Evolutionary conservation across 2,797 vertebrate genomes (phyloP).

Genomic region (Eleutherodactylus coqui): DNA sequence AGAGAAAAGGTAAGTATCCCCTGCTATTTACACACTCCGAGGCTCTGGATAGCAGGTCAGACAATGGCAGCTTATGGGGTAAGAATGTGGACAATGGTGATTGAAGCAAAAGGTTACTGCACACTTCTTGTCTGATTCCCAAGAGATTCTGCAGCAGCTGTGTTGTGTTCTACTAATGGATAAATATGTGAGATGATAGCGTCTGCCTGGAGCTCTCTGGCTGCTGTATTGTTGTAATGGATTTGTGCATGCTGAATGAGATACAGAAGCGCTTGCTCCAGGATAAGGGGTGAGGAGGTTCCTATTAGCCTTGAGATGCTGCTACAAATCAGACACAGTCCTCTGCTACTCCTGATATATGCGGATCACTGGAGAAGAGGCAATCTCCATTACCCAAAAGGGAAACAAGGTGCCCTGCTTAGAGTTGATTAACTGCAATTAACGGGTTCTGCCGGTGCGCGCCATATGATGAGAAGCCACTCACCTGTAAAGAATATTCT

Average conservation of each 20-base stretch:
- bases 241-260: neutral
- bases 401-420: neutral
- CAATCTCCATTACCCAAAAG: conserved; percentile 18
- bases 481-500: conserved; percentile 17
- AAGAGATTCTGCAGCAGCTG: conserved; percentile 23
- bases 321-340: conserved; percentile 44
- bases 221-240: neutral
- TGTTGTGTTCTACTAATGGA: neutral
- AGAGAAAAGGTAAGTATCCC: too few species aligned
- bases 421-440: conserved; percentile 58
- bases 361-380: conserved; percentile 39
- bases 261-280: neutral
- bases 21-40: neutral
- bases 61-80: neutral
- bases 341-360: conserved; percentile 8
- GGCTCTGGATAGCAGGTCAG: neutral
- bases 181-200: neutral
- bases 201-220: too few species aligned
- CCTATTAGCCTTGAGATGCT: conserved; percentile 21
- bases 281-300: conserved; percentile 16
- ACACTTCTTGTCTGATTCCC: neutral
- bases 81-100: neutral
- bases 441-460: conserved; percentile 22
- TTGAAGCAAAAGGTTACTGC: neutral
- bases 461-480: neutral